Evolutionary conservation across 2,113 vertebrate genomes (phyloP).

Genomic region (Tapirus terrestris): DNA sequence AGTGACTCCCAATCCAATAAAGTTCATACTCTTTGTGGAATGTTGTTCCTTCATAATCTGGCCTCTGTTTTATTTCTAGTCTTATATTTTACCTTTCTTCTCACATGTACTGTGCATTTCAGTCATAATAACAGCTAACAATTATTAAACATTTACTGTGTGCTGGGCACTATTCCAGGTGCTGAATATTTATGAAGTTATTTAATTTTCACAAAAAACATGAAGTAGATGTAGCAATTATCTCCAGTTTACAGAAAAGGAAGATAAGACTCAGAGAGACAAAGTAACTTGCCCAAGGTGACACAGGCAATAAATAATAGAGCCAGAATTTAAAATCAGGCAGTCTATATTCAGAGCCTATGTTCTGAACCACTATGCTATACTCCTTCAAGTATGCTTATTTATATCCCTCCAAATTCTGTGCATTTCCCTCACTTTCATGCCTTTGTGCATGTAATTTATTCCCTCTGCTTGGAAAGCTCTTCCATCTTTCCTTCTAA

Average conservation of each 20-base stretch:
- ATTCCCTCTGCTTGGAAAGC: background rate
- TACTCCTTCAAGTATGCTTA: background rate
- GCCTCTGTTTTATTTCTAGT: background rate
- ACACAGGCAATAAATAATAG: background rate
- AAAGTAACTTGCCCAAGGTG: background rate
- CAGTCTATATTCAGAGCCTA: background rate
- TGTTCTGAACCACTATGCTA: background rate
- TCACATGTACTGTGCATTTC: background rate
- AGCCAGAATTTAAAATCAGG: background rate
- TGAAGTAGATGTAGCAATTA: background rate
- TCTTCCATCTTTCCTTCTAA: background rate
- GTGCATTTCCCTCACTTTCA: background rate
- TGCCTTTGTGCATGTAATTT: background rate
- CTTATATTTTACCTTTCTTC: background rate
- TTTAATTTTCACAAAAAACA: background rate
- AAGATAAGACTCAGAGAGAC: background rate
- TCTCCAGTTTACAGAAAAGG: slow-evolving; percentile 8
- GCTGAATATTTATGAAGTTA: background rate
- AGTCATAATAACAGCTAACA: background rate
- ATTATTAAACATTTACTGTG: background rate
- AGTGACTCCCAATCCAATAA: background rate
- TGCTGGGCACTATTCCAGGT: background rate
- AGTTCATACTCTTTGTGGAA: background rate
- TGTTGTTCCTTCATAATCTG: background rate
- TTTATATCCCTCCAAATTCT: background rate